Evolutionary conservation across 2,888 invertebrate species (phyloP), one percentile per base, ranked within the genome.

Genomic region (Hydrotaea diabolus): DNA sequence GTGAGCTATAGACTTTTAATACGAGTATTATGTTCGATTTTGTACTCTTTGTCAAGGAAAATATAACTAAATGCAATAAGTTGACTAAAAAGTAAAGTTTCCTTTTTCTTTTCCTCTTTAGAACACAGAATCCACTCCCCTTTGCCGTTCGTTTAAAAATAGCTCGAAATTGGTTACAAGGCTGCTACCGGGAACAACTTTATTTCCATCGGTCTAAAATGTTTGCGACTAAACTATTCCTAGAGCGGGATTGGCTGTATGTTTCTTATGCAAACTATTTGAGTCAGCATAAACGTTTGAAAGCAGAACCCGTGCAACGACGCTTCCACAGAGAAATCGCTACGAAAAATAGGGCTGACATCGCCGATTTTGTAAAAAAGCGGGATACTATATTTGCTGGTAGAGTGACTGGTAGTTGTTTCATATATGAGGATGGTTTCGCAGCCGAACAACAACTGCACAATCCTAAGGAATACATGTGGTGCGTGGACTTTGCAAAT

Each of bases 101-200:
- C n/a, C n/a, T n/a, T n/a, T n/a, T n/a, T n/a, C n/a, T n/a, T n/a
- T n/a, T n/a, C n/a, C n/a, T n/a, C n/a, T n/a, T 15, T 72, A 92
- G 92, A 80, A 92, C 91, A 43, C 87, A 86, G 62, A 85, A 86
- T 0, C 91, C 88, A 89, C 90, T 89, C 57, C 91, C 89, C 36
- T 91, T 88, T 82, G 91, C 85, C 39, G 93, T 88, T 87, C 91
- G 88, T 72, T 89, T 88, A 86, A 91, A 86, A 90, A 90, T 89
- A 89, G 92, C 88, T 89, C 92, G 91, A n/a, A 94, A 95, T 88
- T 95, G 95, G 95, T 88, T 92, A 17, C 91, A 90, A 69, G 95
- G 94, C 1, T 90, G 90, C 69, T 95, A 94, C 87, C 88, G 90
- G n/a, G 93, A 93, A 85, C 91, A 90, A 39, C 89, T 92, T 15